Conservation (phyloP, 2,797 vertebrate species). For the Gallirallus australis region DNA sequence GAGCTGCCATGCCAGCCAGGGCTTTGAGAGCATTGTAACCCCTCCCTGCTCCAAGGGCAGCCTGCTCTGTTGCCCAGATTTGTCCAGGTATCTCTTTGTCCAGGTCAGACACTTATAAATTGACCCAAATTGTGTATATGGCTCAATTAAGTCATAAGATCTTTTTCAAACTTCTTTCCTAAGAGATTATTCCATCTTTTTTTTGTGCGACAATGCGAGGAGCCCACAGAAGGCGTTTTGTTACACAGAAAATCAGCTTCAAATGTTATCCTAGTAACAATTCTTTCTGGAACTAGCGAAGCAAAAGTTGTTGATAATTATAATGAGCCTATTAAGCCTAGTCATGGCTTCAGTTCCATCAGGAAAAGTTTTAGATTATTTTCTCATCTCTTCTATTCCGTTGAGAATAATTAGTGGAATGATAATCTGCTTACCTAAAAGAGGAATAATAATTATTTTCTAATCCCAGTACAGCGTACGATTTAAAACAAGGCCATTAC, state of each 20-base stretch:
- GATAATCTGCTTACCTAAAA: conserved; percentile 51
- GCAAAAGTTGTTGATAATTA: conserved; percentile 38
- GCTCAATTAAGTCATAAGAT: background rate
- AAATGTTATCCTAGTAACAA: background rate
- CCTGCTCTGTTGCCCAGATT: background rate
- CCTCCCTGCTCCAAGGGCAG: too few relatives aligned
- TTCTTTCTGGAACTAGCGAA: background rate
- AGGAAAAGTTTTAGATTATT: conserved; percentile 60
- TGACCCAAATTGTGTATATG: background rate
- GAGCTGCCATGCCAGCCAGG: background rate
- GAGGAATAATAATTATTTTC: conserved; percentile 39
- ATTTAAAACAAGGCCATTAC: conserved; percentile 21
- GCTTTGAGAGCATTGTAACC: fast-evolving
- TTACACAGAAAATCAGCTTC: background rate
- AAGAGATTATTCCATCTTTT: background rate
- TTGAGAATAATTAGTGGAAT: conserved; percentile 43
- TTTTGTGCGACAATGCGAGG: background rate
- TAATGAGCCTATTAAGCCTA: conserved; percentile 42
- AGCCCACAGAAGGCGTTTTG: background rate
- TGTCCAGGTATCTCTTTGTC: background rate
- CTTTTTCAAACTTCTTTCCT: background rate
- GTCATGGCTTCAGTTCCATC: conserved; percentile 49
- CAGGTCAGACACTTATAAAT: background rate
- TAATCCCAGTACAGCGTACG: background rate
- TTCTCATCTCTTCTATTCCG: conserved; percentile 42